Evolutionary conservation across 2,888 invertebrate genomes (phyloP), one percentile per base, ranked within the genome.

Genomic region (Augochlorella aurata): DNA sequence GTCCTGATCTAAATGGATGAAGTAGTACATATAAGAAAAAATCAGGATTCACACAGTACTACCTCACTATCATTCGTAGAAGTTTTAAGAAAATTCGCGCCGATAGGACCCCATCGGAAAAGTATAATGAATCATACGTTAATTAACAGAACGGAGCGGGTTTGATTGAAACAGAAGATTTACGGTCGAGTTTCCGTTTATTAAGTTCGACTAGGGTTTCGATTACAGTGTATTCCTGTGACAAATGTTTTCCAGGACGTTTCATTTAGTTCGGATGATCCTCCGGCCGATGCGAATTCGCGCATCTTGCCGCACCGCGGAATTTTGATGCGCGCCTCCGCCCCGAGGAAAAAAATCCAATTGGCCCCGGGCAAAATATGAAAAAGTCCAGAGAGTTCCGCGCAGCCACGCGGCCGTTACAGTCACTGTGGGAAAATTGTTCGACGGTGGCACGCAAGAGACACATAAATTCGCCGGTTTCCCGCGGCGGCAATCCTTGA

Each of bases 381-480:
- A 63, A 47, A 52, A 66, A 73, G 54, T 29, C 65, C 44, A 3
- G n/a, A 18, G 12, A 38, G 38, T 7, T 21, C 7, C 21, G 8
- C 45, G 14, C 21, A 44, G 21, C 47, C 52, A 14, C 18, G 49
- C 44, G 58, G 63, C 45, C 69, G 72, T 71, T 69, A 65, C 47
- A 68, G 73, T 81, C 63, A 38, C 77, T 49, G 54, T 29, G 63
- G 79, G 79, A 70, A 81, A 81, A 65, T 65, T 49, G 65, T 68
- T 58, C 65, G 72, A 63, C 70, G 72, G 72, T 79, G 47, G 63
- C 69, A 77, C 81, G 80, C 63, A 44, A 24, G 63, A 75, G 75
- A 38, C 75, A 54, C 77, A 66, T 80, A 85, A 85, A 85, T 80
- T 52, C 58, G 45, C 52, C 61, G 66, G 67, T 75, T 77, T 71